phyloP scores from a whole-genome alignment of 2,797 vertebrate species.

The Taenioides sp. region DNA sequence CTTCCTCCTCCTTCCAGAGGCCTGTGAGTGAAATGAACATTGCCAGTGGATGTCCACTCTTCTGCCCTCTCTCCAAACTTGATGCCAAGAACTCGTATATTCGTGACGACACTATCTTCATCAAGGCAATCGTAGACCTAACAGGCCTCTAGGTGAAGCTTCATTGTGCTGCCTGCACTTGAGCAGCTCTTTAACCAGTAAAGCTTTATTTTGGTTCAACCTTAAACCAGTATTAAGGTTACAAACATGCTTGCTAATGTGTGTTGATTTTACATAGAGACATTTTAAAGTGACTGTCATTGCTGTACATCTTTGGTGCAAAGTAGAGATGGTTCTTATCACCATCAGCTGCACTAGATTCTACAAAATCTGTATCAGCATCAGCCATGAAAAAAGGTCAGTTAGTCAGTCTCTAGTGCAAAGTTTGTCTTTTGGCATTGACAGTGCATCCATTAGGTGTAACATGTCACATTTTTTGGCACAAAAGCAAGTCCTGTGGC shows the following conservation, averaged over 20 bases:
- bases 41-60: constrained; percentile 95
- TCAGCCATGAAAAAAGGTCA: neutral
- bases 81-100: constrained; percentile 93
- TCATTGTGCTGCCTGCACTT: constrained; percentile 16
- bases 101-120: constrained; percentile 94
- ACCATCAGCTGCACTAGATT: neutral
- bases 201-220: constrained; percentile 48
- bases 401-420: neutral
- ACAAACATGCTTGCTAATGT: constrained; percentile 42
- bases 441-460: neutral
- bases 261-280: constrained; percentile 37
- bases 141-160: constrained; percentile 83
- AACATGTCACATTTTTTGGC: constrained; percentile 26
- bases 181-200: constrained; percentile 56
- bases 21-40: constrained; percentile 97
- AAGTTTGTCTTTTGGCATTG: neutral
- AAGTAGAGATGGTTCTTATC: neutral
- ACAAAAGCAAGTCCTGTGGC: constrained; percentile 19
- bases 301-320: constrained; percentile 55
- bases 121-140: constrained; percentile 98
- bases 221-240: constrained; percentile 45
- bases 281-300: constrained; percentile 29
- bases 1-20: constrained; percentile 94
- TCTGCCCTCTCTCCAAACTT: constrained; percentile 92
- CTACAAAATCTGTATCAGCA: neutral